phyloP scores from a whole-genome alignment of 2,113 vertebrate species.

The Sciurus niger region DNA sequence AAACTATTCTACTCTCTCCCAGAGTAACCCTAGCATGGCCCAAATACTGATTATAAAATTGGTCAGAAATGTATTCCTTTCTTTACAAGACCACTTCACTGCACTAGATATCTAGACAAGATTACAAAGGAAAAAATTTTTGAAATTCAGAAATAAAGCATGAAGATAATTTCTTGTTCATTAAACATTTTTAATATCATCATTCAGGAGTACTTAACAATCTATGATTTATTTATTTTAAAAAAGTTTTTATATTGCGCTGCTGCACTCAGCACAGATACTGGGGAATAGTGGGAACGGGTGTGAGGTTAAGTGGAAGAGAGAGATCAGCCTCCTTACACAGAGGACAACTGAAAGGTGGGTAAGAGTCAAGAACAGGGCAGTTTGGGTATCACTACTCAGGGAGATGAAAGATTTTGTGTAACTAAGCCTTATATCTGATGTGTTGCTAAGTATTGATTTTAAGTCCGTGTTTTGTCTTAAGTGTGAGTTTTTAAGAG shows the following conservation, averaged over 20 bases:
- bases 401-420: background rate
- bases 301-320: too few species aligned
- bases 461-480: constrained; percentile 6
- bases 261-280: too few species aligned
- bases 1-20: background rate
- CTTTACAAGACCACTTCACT: background rate
- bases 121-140: background rate
- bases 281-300: too few species aligned
- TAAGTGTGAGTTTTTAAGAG: background rate
- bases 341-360: background rate
- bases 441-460: background rate
- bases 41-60: background rate
- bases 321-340: too few species aligned
- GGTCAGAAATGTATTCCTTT: background rate
- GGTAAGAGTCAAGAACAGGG: background rate
- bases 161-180: background rate
- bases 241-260: background rate
- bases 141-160: background rate
- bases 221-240: background rate
- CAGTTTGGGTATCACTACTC: background rate
- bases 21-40: background rate
- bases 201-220: too few species aligned
- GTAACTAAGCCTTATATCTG: background rate
- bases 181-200: background rate
- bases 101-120: background rate